These are phyloP conservation scores for Drosophila nebulosa DNA, from an alignment of 1,140 invertebrate genomes.

Conservation along the genomic window DNA sequence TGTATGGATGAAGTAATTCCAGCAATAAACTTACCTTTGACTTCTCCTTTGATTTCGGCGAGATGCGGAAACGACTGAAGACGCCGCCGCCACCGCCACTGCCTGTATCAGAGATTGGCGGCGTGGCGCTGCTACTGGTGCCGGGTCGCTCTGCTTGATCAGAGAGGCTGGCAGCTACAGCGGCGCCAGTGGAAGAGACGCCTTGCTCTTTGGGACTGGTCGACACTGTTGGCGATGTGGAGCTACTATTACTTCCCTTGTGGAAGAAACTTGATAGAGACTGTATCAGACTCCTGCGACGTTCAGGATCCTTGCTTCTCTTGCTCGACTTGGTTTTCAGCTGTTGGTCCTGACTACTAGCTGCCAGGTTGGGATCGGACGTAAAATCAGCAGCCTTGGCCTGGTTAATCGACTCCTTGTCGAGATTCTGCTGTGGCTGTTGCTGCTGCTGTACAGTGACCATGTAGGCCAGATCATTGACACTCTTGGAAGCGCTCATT, in stretches of 20 bases:
- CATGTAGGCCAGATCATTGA: conserved; percentile 78
- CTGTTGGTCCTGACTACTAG: conserved; percentile 56
- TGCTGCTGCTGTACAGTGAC: conserved; percentile 36
- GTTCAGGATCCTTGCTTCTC: conserved; percentile 85
- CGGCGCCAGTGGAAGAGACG: conserved; percentile 14
- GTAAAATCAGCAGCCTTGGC: conserved; percentile 72
- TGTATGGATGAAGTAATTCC: neutral
- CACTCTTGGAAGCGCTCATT: conserved; percentile 79
- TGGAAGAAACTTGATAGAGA: conserved; percentile 91
- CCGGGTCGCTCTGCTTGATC: conserved; percentile 72
- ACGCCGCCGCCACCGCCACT: conserved; percentile 79
- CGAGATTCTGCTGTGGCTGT: conserved; percentile 20
- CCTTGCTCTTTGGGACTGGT: conserved; percentile 53
- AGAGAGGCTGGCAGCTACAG: conserved; percentile 62
- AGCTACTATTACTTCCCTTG: conserved; percentile 79
- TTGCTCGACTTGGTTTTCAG: conserved; percentile 81
- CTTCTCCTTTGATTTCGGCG: conserved; percentile 86
- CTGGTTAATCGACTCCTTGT: conserved; percentile 31
- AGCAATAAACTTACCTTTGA: conserved; percentile 83
- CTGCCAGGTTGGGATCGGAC: conserved; percentile 84
- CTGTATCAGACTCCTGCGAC: conserved; percentile 91
- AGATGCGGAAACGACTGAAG: conserved; percentile 84
- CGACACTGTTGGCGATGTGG: conserved; percentile 28
- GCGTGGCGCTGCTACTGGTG: conserved; percentile 68
- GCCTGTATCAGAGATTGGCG: conserved; percentile 57